Evolutionary conservation across 2,888 invertebrate species (phyloP), one percentile per base, ranked within the genome.

Genomic region (Epicampocera succincta): DNA sequence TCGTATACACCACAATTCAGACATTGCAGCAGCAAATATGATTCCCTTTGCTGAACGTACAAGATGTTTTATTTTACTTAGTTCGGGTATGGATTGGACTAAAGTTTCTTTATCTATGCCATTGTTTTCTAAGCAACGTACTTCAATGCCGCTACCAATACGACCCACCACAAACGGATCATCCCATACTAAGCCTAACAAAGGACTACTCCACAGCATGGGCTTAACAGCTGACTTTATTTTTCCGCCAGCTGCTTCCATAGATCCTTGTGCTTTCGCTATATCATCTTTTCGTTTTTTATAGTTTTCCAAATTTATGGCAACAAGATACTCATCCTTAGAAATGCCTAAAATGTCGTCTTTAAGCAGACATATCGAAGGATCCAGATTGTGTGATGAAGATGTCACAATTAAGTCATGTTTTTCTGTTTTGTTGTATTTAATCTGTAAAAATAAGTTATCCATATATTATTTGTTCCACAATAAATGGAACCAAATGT

Each of bases 81-180:
- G 90, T 84, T 97, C 94, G 1, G 94, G 92, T 84, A 98, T 92
- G 1, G 93, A 94, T 90, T 98, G 98, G 85, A 99, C 95, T 1
- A 91, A 81, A 0, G 91, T 90, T 19, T 91, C 90, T 83, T 90
- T 91, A 65, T 87, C 87, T 83, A 95, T 93, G 46, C 95, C 91
- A 65, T 94, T 93, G 0, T 96, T 96, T 85, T 97, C 96, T 71
- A 97, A 93, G 3, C 98, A 96, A 84, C 97, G 95, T 5, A 99
- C 94, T 91, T 98, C 96, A 40, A 98, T 93, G 84, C 94, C 93
- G 87, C 96, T 97, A 63, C 95, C 93, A 61, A 97, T 92, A 60
- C 99, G 92, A 5, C 97, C 98, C 74, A 99, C 92, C 19, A 97
- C 93, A 90, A 96, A 99, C 0, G 99, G 99, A 86, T 96, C 95